These are phyloP conservation scores for Volucella bombylans DNA, from an alignment of 2,888 invertebrate species.

Conservation along the genomic window DNA sequence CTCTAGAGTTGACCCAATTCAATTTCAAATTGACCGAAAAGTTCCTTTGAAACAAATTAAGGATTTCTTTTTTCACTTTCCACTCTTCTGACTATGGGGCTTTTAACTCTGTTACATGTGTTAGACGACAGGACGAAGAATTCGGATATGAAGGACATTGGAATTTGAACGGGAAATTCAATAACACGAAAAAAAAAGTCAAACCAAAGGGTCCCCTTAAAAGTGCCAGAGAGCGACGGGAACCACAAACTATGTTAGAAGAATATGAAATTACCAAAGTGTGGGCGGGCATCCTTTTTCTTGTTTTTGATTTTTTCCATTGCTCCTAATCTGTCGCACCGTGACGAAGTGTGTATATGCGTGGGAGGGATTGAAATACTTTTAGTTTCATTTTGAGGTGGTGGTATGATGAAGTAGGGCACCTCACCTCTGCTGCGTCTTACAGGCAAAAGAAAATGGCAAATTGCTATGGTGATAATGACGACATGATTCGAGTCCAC, in stretches of 20 bases:
- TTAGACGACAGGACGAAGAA: not conserved
- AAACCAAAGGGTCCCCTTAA: not conserved
- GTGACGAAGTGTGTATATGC: not conserved
- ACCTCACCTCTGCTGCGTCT: not conserved
- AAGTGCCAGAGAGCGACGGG: not conserved
- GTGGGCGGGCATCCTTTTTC: conserved; percentile 30
- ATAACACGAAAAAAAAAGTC: not conserved
- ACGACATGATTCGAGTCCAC: conserved; percentile 37
- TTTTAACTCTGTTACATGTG: conserved; percentile 24
- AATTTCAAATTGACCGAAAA: conserved; percentile 60
- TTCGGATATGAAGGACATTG: conserved; percentile 34
- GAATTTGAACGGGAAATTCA: conserved; percentile 34
- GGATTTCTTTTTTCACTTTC: not conserved
- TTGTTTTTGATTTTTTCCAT: conserved; percentile 12
- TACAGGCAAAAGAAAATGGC: conserved; percentile 35
- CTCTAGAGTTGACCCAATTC: conserved; percentile 26
- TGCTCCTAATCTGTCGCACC: conserved; percentile 17
- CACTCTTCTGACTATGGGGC: not conserved
- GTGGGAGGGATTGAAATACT: not conserved
- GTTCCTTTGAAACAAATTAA: conserved; percentile 46
- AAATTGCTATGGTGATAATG: conserved; percentile 57
- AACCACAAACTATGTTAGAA: conserved; percentile 23
- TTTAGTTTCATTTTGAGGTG: conserved; percentile 20
- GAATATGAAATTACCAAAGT: conserved; percentile 43
- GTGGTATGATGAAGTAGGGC: not conserved